Percentiles rank a stretch among this genome's conserved stretches.
Evolutionary conservation across 2,888 invertebrate species (phyloP).

Genomic region (Omphaloscelis lunosa): DNA sequence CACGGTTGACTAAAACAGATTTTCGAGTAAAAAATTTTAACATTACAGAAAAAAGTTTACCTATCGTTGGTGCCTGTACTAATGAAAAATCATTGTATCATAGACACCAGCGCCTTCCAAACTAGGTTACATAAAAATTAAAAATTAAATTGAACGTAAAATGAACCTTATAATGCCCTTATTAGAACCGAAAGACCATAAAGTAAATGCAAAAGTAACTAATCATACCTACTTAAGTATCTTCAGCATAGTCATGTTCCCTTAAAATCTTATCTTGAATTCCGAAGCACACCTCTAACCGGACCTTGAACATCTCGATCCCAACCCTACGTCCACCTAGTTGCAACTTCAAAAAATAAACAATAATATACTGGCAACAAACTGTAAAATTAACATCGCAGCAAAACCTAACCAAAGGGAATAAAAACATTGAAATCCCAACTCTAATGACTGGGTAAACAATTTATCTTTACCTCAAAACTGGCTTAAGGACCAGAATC

Average conservation of each 20-base stretch:
- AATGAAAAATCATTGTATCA: no score
- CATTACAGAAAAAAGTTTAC: no score
- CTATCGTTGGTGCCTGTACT: no score
- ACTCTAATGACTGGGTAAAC: conserved; percentile 81
- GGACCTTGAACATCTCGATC: neutral
- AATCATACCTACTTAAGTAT: neutral
- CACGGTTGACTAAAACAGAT: no score
- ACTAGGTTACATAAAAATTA: no score
- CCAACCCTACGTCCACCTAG: conserved; percentile 38
- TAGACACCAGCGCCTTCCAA: no score
- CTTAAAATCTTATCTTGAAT: neutral
- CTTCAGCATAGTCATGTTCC: neutral
- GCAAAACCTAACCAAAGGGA: conserved; percentile 63
- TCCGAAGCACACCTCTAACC: conserved; percentile 1
- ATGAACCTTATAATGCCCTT: no score
- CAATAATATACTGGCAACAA: conserved; percentile 63
- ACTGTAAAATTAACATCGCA: conserved; percentile 69
- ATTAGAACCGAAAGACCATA: no score
- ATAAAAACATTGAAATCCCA: conserved; percentile 80
- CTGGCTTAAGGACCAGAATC: conserved; percentile 64
- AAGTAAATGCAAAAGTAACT: neutral
- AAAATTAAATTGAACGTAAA: no score
- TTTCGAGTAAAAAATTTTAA: no score
- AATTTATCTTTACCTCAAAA: conserved; percentile 75
- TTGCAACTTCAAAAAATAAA: conserved; percentile 65